Percentiles rank a stretch among this genome's conserved stretches.
These are phyloP conservation scores for Hemithea aestivaria DNA, from an alignment of 2,888 invertebrate species.

Conservation along the genomic window DNA sequence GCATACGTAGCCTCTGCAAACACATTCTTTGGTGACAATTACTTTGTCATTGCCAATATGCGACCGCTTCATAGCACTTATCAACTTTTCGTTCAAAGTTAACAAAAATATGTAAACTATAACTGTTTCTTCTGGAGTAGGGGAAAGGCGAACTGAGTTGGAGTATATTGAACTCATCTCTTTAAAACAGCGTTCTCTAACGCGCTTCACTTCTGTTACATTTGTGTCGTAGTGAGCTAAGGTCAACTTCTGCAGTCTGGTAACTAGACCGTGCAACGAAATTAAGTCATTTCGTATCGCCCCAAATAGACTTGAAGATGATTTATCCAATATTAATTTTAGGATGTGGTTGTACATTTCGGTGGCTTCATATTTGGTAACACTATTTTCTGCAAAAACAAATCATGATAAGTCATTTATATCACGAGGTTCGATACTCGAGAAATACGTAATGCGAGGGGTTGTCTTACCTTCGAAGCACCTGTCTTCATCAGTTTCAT, in stretches of 20 bases:
- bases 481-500: slow-evolving; percentile 55
- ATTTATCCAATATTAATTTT: slow-evolving; percentile 38
- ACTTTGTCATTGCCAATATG: slow-evolving; percentile 51
- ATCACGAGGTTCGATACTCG: no score
- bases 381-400: slow-evolving; percentile 31
- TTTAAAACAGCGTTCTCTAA: slow-evolving; percentile 44
- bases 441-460: no score
- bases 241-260: slow-evolving; percentile 38
- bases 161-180: slow-evolving; percentile 42
- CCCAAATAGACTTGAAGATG: slow-evolving; percentile 30
- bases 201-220: slow-evolving; percentile 26
- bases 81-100: slow-evolving; percentile 44
- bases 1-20: slow-evolving; percentile 46
- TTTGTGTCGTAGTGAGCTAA: slow-evolving; percentile 28
- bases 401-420: slow-evolving; percentile 1
- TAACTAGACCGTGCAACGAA: slow-evolving; percentile 33
- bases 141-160: neutral
- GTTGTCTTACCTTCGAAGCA: slow-evolving; percentile 48
- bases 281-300: slow-evolving; percentile 32
- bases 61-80: slow-evolving; percentile 50
- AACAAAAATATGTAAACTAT: slow-evolving; percentile 41
- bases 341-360: slow-evolving; percentile 40
- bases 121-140: slow-evolving; percentile 30
- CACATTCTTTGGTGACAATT: slow-evolving; percentile 40
- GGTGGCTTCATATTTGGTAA: slow-evolving; percentile 45